Base-by-base conservation (phyloP, 2,113 vertebrate species). In the Cololabis saira region DNA sequence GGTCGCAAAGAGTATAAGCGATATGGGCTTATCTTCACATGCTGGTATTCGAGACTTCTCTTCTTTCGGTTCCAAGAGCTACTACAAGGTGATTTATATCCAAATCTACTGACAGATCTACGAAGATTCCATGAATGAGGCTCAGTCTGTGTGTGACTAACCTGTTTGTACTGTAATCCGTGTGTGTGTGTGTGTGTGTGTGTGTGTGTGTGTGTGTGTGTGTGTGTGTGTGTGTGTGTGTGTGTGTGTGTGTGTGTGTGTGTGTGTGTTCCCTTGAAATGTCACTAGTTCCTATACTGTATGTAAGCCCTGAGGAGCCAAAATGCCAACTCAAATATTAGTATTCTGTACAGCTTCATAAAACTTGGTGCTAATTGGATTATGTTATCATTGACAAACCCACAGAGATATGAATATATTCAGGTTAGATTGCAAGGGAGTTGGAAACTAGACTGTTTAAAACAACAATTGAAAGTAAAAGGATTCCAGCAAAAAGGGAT, bases 311-410 rank as follows among this genome's bases (percentile, higher is more conserved):
- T 55, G 48, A 48, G 10, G 57, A 51, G 12, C 12, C 17, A 63
- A 54, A 18, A 63, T 59, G 37, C 50, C 24, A 21, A 14, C 42
- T 75, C 21, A 49, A 51, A 71, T 50, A n/a, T 22, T 33, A 9
- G 19, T 52, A 33, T 24, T 43, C 42, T 17, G 42, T 22, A 64
- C 18, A 57, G 17, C 42, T 56, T 18, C 1, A 4, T 15, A 50
- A 12, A 55, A 47, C 4, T 6, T 40, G 12, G 15, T 3, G 3
- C 21, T 13, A 17, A 18, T 14, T 53, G 22, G 21, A 54, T 18
- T 21, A 53, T 15, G n/a, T n/a, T n/a, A n/a, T n/a, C n/a, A n/a
- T n/a, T 48, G 17, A 5, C 8, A 19, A 37, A 45, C 15, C 43
- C n/a, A 45, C 15, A n/a, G n/a, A 45, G 7, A 45, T 45, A n/a